Base-by-base conservation (phyloP, 2,888 invertebrate species). In the Aethes cnicana region DNA sequence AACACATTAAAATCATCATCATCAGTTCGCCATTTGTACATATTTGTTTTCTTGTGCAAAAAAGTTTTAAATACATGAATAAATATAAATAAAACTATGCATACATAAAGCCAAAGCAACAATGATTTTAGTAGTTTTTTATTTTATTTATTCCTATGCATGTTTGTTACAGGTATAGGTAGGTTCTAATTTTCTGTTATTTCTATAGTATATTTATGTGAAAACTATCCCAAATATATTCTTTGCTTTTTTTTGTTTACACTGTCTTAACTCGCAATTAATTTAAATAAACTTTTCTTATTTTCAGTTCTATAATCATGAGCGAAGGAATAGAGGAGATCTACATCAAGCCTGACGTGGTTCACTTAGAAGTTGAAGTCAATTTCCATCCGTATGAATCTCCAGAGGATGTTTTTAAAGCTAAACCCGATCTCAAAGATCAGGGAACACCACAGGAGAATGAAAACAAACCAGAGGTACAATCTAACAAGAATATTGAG, bases 281-380 rank as follows among this genome's bases (percentile, higher is more conserved):
- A 36, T 1, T 5, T 11, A 4, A 7, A 7, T n/a, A 18, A 35
- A 6, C 2, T 18, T 2, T 2, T 8, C 17, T 18, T 4, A 36
- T 14, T 50, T 50, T n/a, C 50, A 50, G 50, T 5, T 21, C 4
- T 9, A 39, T 26, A 20, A 18, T 1, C 7, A 50, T 50, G 50
- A 43, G 37, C 1, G 12, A 36, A 23, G 43, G 37, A 12, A 50
- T 50, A 23, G 50, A 50, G 16, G 21, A 50, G 12, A 37, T 50
- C 8, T 43, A 18, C 14, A 37, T 50, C 7, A 50, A 50, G 9
- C 43, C 50, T 1, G 43, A 50, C 12, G 30, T 50, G 5, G 23
- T 18, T 8, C 43, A 50, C 9, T 14, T 50, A 9, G 30, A 44
- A 9, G 43, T 50, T 1, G 50, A 50, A 12, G 36, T 50, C 3